Conservation (phyloP, 2,888 invertebrate genomes). For the Cephus pulcher region DNA sequence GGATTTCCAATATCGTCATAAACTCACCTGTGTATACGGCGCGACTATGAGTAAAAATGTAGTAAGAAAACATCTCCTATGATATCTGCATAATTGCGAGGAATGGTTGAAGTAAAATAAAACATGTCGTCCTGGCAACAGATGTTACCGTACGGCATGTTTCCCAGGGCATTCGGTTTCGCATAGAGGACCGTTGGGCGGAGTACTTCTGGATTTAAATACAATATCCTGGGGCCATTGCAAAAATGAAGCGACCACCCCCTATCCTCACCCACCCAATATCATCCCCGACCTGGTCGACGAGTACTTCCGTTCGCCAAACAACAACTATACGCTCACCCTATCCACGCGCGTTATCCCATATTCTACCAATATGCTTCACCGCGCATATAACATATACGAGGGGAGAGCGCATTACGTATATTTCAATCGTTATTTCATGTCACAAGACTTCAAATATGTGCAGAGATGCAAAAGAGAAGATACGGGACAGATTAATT, state of each 20-base stretch:
- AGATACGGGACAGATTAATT: not conserved
- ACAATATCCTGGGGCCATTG: constrained; percentile 47
- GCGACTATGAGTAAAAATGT: not conserved
- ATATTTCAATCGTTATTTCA: not conserved
- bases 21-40: not conserved
- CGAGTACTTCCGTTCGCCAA: constrained; percentile 34
- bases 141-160: constrained; percentile 44
- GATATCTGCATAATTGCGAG: not conserved
- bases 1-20: not conserved
- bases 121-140: constrained; percentile 28
- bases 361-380: constrained; percentile 21
- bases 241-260: constrained; percentile 33
- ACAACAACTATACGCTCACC: constrained; percentile 38
- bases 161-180: constrained; percentile 40
- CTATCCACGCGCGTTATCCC: constrained; percentile 37
- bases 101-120: not conserved
- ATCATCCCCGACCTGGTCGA: constrained; percentile 7
- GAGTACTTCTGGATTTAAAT: constrained; percentile 45
- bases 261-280: constrained; percentile 15
- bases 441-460: not conserved
- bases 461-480: not conserved
- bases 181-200: not conserved
- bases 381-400: not conserved
- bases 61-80: not conserved
- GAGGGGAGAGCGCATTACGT: not conserved